A percentile compares a stretch with the other conserved stretches of the same genome.
Conservation (phyloP, 2,113 vertebrate genomes). For the Willisornis vidua region DNA sequence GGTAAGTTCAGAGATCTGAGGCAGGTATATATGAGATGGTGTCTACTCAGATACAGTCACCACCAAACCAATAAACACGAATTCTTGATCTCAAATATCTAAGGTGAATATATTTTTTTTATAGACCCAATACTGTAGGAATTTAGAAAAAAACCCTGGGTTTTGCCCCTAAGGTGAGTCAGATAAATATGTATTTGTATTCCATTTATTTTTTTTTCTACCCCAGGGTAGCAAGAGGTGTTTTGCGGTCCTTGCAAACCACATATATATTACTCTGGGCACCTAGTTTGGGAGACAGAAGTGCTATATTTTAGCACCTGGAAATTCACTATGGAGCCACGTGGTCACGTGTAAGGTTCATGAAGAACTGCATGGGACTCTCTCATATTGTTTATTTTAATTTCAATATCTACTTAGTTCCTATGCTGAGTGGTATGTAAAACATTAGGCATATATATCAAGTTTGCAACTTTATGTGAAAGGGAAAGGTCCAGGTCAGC, state of each 20-base stretch:
- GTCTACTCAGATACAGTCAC: not conserved
- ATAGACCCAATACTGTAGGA: not conserved
- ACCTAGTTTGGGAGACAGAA: not conserved
- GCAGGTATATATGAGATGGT: not conserved
- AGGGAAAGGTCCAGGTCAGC: not conserved
- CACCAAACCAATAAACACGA: not conserved
- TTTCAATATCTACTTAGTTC: not conserved
- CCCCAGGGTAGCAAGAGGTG: not conserved
- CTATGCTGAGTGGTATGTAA: not conserved
- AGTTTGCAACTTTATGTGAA: not conserved
- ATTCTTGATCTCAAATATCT: not conserved
- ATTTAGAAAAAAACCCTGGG: not conserved
- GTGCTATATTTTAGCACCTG: not conserved
- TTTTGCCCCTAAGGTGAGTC: not conserved
- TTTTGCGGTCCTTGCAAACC: not conserved
- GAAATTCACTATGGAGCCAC: not conserved
- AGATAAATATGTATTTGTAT: not conserved
- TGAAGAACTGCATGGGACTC: not conserved
- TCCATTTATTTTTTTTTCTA: not conserved
- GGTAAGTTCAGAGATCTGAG: not conserved
- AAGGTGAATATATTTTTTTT: not conserved
- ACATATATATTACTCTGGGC: not conserved
- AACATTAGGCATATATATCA: not conserved
- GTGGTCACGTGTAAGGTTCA: not conserved
- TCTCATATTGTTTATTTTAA: not conserved